A percentile compares a stretch with the other conserved stretches of the same genome.
These are phyloP conservation scores for Chrosomus eos DNA, from an alignment of 2,797 vertebrate species.

Conservation along the genomic window DNA sequence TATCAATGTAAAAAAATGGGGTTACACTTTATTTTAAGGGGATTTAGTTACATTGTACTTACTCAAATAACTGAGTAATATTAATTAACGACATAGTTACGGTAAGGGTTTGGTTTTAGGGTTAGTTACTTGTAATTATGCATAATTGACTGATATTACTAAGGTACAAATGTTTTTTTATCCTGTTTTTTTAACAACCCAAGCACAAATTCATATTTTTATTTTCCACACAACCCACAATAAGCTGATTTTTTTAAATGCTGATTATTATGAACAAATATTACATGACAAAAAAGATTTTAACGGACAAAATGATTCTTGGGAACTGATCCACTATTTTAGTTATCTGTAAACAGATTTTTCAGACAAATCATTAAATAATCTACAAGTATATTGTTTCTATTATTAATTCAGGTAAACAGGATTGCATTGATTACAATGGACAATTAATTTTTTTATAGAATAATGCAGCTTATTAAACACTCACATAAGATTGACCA, in stretches of 20 bases:
- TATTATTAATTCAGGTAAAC: too few species aligned
- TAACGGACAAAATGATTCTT: not conserved
- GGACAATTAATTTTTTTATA: accelerated
- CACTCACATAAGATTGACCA: not conserved
- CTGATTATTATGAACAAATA: not conserved
- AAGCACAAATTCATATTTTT: not conserved
- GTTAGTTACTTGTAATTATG: not conserved
- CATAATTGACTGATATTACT: not conserved
- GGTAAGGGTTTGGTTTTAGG: not conserved
- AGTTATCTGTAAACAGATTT: too few species aligned
- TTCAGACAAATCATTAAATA: too few species aligned
- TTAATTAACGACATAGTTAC: too few species aligned
- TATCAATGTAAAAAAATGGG: not conserved
- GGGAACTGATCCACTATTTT: not conserved
- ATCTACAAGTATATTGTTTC: too few species aligned
- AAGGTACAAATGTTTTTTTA: not conserved
- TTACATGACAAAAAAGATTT: too few species aligned
- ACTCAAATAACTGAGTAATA: too few species aligned
- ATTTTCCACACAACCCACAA: not conserved
- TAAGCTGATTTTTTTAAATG: not conserved
- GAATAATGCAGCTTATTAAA: too few species aligned
- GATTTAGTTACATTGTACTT: too few species aligned
- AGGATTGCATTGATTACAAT: too few species aligned
- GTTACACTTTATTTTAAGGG: not conserved
- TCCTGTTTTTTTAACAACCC: not conserved